Evolutionary conservation across 2,113 vertebrate species (phyloP).

Genomic region (Phaethornis superciliosus): DNA sequence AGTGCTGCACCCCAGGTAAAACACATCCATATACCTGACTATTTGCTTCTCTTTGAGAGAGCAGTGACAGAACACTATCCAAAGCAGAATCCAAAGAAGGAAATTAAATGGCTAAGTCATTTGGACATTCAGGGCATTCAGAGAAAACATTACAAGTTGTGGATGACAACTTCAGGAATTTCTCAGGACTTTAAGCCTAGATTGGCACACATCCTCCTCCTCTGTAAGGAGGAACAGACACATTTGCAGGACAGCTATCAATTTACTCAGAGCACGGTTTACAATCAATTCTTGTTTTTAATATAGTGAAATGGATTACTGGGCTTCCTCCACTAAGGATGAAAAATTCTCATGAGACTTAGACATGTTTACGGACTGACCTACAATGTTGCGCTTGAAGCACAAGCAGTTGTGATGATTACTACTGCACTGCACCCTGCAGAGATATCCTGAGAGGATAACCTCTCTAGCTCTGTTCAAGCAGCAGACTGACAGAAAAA

Average conservation of each 20-base stretch:
- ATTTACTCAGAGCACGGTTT: not conserved
- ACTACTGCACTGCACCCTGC: fast-evolving
- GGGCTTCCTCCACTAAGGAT: not conserved
- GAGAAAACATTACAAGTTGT: not conserved
- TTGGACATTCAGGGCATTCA: not conserved
- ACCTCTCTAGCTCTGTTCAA: not conserved
- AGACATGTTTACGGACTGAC: not conserved
- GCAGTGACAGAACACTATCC: not conserved
- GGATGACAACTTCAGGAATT: not conserved
- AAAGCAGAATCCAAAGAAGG: not conserved
- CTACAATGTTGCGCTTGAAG: not conserved
- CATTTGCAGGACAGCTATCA: not conserved
- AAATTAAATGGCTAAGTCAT: not conserved
- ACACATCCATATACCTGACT: not conserved
- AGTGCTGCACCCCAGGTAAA: not conserved
- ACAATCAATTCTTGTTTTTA: not conserved
- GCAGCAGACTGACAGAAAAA: not conserved
- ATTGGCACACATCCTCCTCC: not conserved
- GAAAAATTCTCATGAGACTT: not conserved
- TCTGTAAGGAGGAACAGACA: not conserved
- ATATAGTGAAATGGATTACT: not conserved
- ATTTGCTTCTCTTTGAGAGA: not conserved
- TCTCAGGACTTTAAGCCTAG: not conserved
- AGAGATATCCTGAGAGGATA: not conserved
- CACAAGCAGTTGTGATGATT: not conserved